Base-by-base conservation (phyloP, 2,888 invertebrate species). In the Rhimphoctona megacephalus region DNA sequence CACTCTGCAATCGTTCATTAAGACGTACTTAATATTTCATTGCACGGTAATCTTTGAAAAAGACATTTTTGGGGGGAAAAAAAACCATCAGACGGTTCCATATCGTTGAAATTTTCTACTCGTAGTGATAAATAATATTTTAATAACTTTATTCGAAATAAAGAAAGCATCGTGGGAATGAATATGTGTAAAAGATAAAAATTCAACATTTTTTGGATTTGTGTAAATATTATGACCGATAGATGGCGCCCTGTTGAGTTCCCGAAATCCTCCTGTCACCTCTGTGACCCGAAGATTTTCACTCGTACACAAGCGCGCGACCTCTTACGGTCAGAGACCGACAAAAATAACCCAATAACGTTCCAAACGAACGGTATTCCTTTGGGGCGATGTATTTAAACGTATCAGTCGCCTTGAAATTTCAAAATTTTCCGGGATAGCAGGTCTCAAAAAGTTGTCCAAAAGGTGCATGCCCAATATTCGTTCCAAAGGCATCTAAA, bases 21-120 rank as follows among this genome's bases (percentile, higher is more conserved):
- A 39, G 33, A 46, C 70, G 70, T 70, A 70, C 70, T 70, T 70
- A 70, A 70, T 30, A 30, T 70, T 70, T 49, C 25, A 9, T 49
- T 30, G 70, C 49, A 30, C 70, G 49, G 46, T 46, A 17, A 46
- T 70, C 19, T 30, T 49, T 11, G 49, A 22, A 39, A 70, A 30
- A 49, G 25, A 49, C 6, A 25, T 7, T 43, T 30, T 61, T 61
- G 11, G 57, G 57, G 14, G 39, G 7, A 39, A 9, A 43, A 67
- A 67, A 67, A 36, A 39, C 36, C 67, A 67, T 39, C 61, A 61
- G 61, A 61, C 61, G 61, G 61, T 61, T 61, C 30, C 61, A 30
- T 30, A 61, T 61, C 61, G 61, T 61, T 30, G 7, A 57, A 61
- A 61, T 61, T 61, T 61, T 61, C 17, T 61, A 61, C 61, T 61